A percentile compares a stretch with the other conserved stretches of the same genome.
These are phyloP conservation scores for Chauna torquata DNA, from an alignment of 2,113 vertebrate species.

Conservation along the genomic window DNA sequence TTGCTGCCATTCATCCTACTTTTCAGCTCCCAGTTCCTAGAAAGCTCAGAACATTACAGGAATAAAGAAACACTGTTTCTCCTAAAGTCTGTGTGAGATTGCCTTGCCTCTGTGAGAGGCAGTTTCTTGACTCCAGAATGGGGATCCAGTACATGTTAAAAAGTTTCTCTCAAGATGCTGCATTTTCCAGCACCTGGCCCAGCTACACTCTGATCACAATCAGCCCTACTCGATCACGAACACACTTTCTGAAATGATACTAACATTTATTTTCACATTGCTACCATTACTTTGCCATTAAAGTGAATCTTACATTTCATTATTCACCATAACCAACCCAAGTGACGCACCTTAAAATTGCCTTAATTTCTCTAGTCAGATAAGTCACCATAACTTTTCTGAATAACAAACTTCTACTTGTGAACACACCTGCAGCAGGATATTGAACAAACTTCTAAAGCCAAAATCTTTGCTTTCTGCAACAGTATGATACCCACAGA, in stretches of 20 bases:
- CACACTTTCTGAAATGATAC: neutral
- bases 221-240: neutral
- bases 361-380: neutral
- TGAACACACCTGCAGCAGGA: neutral
- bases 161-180: neutral
- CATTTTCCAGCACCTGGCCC: neutral
- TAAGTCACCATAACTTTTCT: neutral
- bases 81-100: neutral
- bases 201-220: neutral
- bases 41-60: neutral
- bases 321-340: neutral
- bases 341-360: neutral
- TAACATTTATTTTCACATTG: neutral
- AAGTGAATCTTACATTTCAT: neutral
- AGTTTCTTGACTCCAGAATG: neutral
- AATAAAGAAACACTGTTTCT: neutral
- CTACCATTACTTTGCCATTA: neutral
- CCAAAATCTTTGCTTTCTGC: neutral
- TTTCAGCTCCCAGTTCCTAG: neutral
- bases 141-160: neutral
- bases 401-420: neutral
- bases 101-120: neutral
- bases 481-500: rapidly evolving
- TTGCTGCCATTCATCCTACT: neutral
- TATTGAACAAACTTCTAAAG: neutral